These are phyloP conservation scores for Eremophila alpestris DNA, from an alignment of 2,797 vertebrate genomes.

Conservation along the genomic window DNA sequence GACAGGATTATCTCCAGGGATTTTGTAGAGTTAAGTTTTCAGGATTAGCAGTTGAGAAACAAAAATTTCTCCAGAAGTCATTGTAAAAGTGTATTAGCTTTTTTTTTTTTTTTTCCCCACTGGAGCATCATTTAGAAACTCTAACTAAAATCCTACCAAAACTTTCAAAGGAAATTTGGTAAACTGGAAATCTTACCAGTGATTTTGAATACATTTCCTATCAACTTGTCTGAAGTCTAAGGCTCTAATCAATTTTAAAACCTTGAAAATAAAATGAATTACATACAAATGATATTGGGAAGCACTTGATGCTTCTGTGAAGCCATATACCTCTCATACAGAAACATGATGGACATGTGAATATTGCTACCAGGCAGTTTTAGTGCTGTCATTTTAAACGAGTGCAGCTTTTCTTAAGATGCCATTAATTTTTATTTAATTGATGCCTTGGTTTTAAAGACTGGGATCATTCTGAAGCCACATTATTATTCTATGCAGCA, in stretches of 20 bases:
- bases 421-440: conserved; percentile 49
- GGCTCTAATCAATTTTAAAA: background rate
- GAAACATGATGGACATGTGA: background rate
- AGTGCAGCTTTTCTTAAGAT: background rate
- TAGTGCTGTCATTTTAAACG: background rate
- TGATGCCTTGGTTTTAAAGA: conserved; percentile 29
- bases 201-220: background rate
- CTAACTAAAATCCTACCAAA: background rate
- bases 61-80: background rate
- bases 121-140: background rate
- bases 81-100: background rate
- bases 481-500: conserved; percentile 29
- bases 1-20: background rate
- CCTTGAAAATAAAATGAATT: conserved; percentile 26
- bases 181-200: background rate
- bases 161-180: background rate
- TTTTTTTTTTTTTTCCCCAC: background rate
- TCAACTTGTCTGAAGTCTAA: background rate
- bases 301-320: background rate
- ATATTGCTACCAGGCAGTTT: background rate
- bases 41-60: background rate
- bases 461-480: conserved; percentile 5
- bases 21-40: background rate
- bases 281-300: background rate
- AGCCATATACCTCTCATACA: background rate